A percentile compares a stretch with the other conserved stretches of the same genome.
Evolutionary conservation across 2,888 invertebrate species (phyloP).

Genomic region (Drosophila paramelanica): DNA sequence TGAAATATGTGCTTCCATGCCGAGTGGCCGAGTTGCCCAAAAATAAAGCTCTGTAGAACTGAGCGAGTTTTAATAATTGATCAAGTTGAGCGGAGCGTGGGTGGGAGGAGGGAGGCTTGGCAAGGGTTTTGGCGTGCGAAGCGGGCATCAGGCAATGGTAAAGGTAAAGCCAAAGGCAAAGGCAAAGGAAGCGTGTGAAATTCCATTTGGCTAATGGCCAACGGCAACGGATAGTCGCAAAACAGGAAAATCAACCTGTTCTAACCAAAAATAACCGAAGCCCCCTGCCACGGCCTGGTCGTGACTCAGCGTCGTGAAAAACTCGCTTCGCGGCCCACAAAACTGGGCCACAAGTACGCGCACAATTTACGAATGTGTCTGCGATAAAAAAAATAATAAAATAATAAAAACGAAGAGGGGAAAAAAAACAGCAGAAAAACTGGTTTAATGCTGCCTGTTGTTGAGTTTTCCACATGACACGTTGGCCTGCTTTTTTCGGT

Average conservation of each 20-base stretch:
- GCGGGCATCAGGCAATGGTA: conserved; percentile 9
- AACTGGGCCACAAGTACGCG: conserved; percentile 70
- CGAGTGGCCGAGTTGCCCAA: conserved; percentile 3
- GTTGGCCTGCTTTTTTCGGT: conserved; percentile 66
- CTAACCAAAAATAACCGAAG: conserved; percentile 27
- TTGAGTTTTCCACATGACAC: conserved; percentile 56
- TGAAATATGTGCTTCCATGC: neutral
- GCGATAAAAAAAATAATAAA: conserved; percentile 12
- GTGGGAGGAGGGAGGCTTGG: neutral
- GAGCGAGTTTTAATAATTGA: conserved; percentile 74
- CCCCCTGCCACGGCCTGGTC: conserved; percentile 1
- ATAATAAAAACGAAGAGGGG: neutral
- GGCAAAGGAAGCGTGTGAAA: conserved; percentile 76
- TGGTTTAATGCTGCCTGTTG: conserved; percentile 60
- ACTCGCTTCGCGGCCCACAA: conserved; percentile 46
- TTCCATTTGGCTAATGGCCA: conserved; percentile 81
- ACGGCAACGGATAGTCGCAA: conserved; percentile 38
- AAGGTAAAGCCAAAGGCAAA: neutral
- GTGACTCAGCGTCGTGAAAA: conserved; percentile 58
- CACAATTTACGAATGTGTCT: conserved; percentile 36
- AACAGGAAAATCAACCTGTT: conserved; percentile 80
- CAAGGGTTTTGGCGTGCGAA: conserved; percentile 19
- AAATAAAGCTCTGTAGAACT: conserved; percentile 32
- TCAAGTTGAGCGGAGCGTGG: conserved; percentile 24
- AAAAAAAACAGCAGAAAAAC: conserved; percentile 45